phyloP scores from a whole-genome alignment of 2,888 invertebrate species.

The Idaea dimidiata region DNA sequence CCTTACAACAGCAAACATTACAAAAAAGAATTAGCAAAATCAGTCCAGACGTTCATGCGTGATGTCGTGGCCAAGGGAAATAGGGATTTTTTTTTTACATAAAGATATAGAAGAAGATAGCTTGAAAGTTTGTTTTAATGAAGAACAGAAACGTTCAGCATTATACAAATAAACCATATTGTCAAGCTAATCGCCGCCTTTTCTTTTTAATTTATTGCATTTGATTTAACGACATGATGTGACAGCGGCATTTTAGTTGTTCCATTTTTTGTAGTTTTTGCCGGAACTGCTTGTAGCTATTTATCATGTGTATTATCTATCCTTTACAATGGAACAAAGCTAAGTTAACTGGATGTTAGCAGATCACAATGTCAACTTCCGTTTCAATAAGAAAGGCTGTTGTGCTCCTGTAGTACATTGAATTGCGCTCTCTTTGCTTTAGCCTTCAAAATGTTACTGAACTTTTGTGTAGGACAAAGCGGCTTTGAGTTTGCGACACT shows the following conservation, averaged over 20 bases:
- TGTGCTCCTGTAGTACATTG: constrained; percentile 39
- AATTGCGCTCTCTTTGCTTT: constrained; percentile 46
- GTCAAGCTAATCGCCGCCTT: too few relatives aligned
- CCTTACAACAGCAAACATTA: too few relatives aligned
- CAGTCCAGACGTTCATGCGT: too few relatives aligned
- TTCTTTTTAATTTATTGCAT: too few relatives aligned
- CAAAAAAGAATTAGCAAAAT: too few relatives aligned
- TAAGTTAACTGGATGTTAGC: constrained; percentile 42
- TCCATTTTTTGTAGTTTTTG: background rate
- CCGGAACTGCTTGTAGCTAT: constrained; percentile 12
- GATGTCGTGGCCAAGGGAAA: too few relatives aligned
- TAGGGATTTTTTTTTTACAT: too few relatives aligned
- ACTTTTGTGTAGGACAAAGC: constrained; percentile 41
- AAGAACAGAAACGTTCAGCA: too few relatives aligned
- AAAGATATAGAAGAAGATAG: too few relatives aligned
- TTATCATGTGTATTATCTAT: constrained; percentile 18
- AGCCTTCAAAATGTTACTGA: constrained; percentile 60
- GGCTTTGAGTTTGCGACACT: constrained; percentile 30
- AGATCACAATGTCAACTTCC: constrained; percentile 61
- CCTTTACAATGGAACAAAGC: constrained; percentile 39
- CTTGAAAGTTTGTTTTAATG: too few relatives aligned
- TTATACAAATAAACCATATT: too few relatives aligned
- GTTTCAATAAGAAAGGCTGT: constrained; percentile 43
- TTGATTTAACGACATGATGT: too few relatives aligned
- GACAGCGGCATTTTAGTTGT: background rate